phyloP scores from a whole-genome alignment of 2,797 vertebrate species.

The Anolis apletophallus region DNA sequence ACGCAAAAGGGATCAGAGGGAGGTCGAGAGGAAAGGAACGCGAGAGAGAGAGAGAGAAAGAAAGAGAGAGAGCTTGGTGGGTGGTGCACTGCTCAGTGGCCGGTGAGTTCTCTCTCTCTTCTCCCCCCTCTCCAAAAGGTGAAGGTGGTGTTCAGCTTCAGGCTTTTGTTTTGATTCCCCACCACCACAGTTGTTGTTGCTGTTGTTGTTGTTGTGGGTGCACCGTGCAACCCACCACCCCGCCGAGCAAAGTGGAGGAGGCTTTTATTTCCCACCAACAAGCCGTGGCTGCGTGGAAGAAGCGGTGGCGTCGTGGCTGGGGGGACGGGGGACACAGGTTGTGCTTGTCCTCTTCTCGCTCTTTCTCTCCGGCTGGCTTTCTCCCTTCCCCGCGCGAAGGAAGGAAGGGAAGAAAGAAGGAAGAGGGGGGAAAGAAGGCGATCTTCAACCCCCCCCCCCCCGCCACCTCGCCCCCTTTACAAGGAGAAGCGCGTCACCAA shows the following conservation, averaged over 20 bases:
- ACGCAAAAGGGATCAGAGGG: constrained; percentile 58
- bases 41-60: not conserved
- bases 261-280: constrained; percentile 38
- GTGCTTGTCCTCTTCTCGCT: constrained; percentile 52
- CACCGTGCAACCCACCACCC: no score
- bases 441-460: no score
- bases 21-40: constrained; percentile 12
- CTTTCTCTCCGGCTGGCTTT: not conserved
- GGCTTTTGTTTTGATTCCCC: constrained; percentile 61
- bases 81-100: not conserved
- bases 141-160: constrained; percentile 58
- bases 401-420: constrained; percentile 17
- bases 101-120: constrained; percentile 11
- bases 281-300: not conserved
- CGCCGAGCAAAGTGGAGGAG: constrained; percentile 72
- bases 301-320: not conserved
- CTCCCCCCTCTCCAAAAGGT: constrained; percentile 55
- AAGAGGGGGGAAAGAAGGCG: no score
- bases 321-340: not conserved
- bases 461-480: constrained; percentile 70
- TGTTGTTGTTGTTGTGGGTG: no score
- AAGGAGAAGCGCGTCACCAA: constrained; percentile 90
- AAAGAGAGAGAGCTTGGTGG: not conserved
- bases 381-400: not conserved
- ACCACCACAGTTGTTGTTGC: not conserved